Base-by-base conservation (phyloP, 1,140 invertebrate species). In the Ooceraea biroi region DNA sequence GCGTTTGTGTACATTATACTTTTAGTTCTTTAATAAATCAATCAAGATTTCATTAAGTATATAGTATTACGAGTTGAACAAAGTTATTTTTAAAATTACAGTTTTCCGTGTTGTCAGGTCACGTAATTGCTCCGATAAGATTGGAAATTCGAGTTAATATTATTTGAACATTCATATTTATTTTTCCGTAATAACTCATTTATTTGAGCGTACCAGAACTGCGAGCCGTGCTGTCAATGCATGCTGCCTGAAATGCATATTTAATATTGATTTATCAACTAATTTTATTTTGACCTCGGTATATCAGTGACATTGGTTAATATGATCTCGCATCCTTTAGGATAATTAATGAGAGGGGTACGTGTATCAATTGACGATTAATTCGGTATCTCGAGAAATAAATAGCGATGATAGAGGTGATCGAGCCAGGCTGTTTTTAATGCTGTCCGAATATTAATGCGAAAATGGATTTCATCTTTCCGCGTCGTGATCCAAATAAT, bases 251-350 rank as follows among this genome's bases (percentile, higher is more conserved):
- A 36, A 36, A 73, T 68, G 66, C 83, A 84, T 68, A 86, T 78
- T 86, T 86, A 84, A 85, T 50, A 25, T 10, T 69, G 48, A 88
- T 86, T 88, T 84, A 84, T 52, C 73, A 72, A 57, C n/a, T 69
- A 68, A 78, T 88, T 78, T 22, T 60, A 55, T 71, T 80, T 57
- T 58, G 30, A 80, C 41, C 12, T 68, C 17, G 4, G n/a, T 46
- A 44, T 25, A 46, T 30, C 27, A 14, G 30, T 66, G 0, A n/a
- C 36, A 44, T 19, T 12, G 25, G 36, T 36, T 7, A 7, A 7
- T 36, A 55, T 46, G 22, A n/a, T 69, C 69, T 66, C 44, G 69
- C 50, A 50, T 19, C 11, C 66, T 41, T 30, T 19, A 44, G 36
- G 0, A 8, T 44, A 69, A 68, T 66, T 57, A 68, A 52, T 22